Percentiles rank a stretch among this genome's conserved stretches.
These are phyloP conservation scores for Aspidiotus rigidus DNA, from an alignment of 2,888 invertebrate species.

Conservation along the genomic window DNA sequence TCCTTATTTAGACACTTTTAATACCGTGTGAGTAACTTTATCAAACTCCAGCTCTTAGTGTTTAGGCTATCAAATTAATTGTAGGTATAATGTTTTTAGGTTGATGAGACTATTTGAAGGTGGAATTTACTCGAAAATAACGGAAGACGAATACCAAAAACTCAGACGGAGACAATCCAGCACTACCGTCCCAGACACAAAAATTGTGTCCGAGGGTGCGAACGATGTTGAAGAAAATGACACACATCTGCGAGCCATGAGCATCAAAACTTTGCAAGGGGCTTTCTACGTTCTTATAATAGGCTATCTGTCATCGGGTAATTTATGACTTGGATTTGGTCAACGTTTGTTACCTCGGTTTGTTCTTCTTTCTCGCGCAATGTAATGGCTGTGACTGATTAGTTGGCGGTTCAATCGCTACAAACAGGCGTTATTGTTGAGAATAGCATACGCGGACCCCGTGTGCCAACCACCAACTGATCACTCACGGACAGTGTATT, in stretches of 20 bases:
- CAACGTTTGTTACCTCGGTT: background rate
- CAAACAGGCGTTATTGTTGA: too few species aligned
- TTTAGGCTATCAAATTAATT: background rate
- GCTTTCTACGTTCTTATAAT: conserved; percentile 61
- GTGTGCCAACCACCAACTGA: too few species aligned
- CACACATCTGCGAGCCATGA: conserved; percentile 52
- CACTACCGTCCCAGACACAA: conserved; percentile 16
- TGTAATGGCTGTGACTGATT: background rate
- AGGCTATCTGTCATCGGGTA: conserved; percentile 55
- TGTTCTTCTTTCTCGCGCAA: background rate
- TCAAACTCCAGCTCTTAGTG: background rate
- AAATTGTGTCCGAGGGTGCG: conserved; percentile 37
- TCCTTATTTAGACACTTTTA: conserved; percentile 63
- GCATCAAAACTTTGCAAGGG: conserved; percentile 61
- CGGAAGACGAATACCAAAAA: conserved; percentile 63
- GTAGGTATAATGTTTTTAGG: conserved; percentile 43
- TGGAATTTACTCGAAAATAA: conserved; percentile 66
- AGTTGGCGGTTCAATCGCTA: too few species aligned
- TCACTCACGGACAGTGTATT: too few species aligned
- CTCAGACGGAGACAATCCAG: conserved; percentile 48
- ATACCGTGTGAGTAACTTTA: conserved; percentile 51
- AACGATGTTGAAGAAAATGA: conserved; percentile 37
- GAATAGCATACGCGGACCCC: too few species aligned
- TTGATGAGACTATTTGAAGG: conserved; percentile 65
- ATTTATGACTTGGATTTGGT: background rate